Percentiles rank a stretch among this genome's conserved stretches.
Evolutionary conservation across 2,113 vertebrate species (phyloP).

Genomic region (Ptychochromis oligacanthus): DNA sequence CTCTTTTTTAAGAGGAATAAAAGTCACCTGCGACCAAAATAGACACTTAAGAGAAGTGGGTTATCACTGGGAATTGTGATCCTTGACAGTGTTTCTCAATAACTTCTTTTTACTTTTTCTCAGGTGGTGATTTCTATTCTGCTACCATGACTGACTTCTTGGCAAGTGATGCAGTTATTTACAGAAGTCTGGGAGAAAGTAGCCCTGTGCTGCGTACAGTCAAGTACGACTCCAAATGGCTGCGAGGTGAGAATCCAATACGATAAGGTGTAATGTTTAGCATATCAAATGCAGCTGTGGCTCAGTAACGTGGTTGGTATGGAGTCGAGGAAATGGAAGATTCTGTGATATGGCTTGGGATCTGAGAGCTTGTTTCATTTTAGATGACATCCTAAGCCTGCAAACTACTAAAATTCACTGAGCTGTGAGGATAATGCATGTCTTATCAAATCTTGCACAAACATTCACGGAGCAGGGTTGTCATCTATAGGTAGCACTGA

Average conservation of each 20-base stretch:
- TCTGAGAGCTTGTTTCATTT: neutral
- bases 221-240: conserved; percentile 96
- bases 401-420: accelerated
- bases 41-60: conserved; percentile 14
- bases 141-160: conserved; percentile 93
- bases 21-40: conserved; percentile 53
- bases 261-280: neutral
- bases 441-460: neutral
- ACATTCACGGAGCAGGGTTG: neutral
- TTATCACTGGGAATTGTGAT: neutral
- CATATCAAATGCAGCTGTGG: neutral
- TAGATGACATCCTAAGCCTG: neutral
- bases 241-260: conserved; percentile 84
- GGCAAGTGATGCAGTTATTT: conserved; percentile 91
- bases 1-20: conserved; percentile 48
- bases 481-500: neutral
- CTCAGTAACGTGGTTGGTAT: neutral
- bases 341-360: neutral
- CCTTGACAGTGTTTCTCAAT: neutral
- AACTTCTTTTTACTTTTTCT: neutral
- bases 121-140: conserved; percentile 91
- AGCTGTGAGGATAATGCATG: neutral
- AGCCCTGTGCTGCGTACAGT: conserved; percentile 86
- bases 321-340: neutral
- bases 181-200: conserved; percentile 88